These are phyloP conservation scores for Bombylius major DNA, from an alignment of 2,888 invertebrate genomes.

Conservation along the genomic window DNA sequence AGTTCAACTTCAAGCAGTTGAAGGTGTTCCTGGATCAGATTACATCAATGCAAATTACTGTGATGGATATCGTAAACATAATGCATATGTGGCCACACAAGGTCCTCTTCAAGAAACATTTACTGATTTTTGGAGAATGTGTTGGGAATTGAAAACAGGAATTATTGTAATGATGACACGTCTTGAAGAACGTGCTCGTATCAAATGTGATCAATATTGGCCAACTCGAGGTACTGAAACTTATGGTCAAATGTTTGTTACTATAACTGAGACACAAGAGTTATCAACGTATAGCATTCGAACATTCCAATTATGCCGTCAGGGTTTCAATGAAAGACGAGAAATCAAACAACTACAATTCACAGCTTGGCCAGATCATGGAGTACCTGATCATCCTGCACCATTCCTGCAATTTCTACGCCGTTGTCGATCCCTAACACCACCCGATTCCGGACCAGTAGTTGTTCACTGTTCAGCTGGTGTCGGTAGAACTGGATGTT, in stretches of 20 bases:
- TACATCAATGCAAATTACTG: slow-evolving; percentile 99
- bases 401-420: slow-evolving; percentile 95
- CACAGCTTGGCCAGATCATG: slow-evolving; percentile 99
- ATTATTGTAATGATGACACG: slow-evolving; percentile 99
- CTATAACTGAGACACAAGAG: slow-evolving; percentile 90
- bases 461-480: slow-evolving; percentile 90
- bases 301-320: slow-evolving; percentile 81
- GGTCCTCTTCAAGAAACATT: slow-evolving; percentile 97
- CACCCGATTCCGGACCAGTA: slow-evolving; percentile 85
- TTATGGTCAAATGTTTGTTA: slow-evolving; percentile 89
- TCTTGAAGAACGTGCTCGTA: slow-evolving; percentile 89
- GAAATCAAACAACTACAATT: slow-evolving; percentile 97
- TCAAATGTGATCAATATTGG: slow-evolving; percentile 98
- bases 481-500: slow-evolving; percentile 90
- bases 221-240: slow-evolving; percentile 87
- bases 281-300: slow-evolving; percentile 96
- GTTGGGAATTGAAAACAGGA: slow-evolving; percentile 90
- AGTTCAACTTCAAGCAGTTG: slow-evolving; percentile 82
- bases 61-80: slow-evolving; percentile 96
- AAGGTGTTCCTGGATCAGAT: slow-evolving; percentile 83
- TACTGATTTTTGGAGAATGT: slow-evolving; percentile 98
- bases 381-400: slow-evolving; percentile 96
- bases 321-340: slow-evolving; percentile 70
- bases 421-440: slow-evolving; percentile 81
- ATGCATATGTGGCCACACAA: slow-evolving; percentile 98